Conservation (phyloP, 2,888 invertebrate genomes). For the Enchytraeus crypticus region DNA sequence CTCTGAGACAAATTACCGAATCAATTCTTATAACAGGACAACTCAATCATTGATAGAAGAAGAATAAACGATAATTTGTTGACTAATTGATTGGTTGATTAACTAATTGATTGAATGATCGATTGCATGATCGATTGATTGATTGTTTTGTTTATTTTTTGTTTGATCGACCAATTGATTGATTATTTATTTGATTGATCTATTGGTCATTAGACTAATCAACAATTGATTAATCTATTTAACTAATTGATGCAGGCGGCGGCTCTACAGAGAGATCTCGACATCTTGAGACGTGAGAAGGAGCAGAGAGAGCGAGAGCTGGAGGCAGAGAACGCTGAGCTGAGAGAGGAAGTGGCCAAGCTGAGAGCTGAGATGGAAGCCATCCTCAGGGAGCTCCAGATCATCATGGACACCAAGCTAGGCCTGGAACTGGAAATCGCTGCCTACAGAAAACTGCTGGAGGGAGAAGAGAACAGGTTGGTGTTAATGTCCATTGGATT, state of each 20-base stretch:
- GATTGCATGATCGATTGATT: background rate
- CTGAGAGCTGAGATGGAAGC: slow-evolving; percentile 44
- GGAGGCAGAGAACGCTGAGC: slow-evolving; percentile 44
- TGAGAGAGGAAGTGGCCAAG: slow-evolving; percentile 41
- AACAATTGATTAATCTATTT: background rate
- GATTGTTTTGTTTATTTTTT: background rate
- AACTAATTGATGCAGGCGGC: background rate
- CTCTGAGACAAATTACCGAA: too few species aligned
- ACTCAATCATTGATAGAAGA: too few species aligned
- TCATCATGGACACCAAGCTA: slow-evolving; percentile 50
- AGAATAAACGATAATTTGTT: too few species aligned
- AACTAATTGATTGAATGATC: background rate
- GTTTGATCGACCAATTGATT: background rate
- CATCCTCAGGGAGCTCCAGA: slow-evolving; percentile 48
- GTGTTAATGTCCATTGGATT: too few species aligned
- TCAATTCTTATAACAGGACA: too few species aligned
- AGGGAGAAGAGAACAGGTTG: slow-evolving; percentile 53
- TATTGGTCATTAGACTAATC: background rate
- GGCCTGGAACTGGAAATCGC: slow-evolving; percentile 54
- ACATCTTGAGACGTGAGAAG: slow-evolving; percentile 50
- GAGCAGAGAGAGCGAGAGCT: slow-evolving; percentile 51
- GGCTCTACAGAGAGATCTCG: slow-evolving; percentile 50
- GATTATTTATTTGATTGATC: background rate
- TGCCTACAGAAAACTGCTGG: slow-evolving; percentile 54
- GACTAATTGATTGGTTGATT: too few species aligned